Evolutionary conservation across 2,888 invertebrate genomes (phyloP).

Genomic region (Dynastes hyllus): DNA sequence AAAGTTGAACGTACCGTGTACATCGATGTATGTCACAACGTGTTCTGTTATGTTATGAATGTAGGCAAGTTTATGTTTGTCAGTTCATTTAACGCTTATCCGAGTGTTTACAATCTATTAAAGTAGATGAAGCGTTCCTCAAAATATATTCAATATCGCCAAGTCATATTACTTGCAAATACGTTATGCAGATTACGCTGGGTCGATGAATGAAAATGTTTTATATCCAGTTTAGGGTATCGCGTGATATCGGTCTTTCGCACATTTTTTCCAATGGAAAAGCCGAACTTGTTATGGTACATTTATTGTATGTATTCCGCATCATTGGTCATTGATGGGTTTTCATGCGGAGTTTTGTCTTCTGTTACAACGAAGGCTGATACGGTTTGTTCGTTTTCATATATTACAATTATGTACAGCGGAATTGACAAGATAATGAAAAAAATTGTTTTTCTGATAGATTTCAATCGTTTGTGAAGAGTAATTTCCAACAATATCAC

Average conservation of each 20-base stretch:
- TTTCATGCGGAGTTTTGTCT: conserved; percentile 13
- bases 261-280: conserved; percentile 20
- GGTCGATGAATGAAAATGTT: conserved; percentile 42
- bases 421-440: background rate
- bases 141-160: conserved; percentile 36
- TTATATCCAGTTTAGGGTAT: conserved; percentile 2
- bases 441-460: background rate
- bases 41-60: conserved; percentile 1
- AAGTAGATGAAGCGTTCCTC: conserved; percentile 36
- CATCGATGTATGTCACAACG: conserved; percentile 12
- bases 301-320: conserved; percentile 41
- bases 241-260: conserved; percentile 1
- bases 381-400: conserved; percentile 11
- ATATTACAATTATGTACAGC: background rate
- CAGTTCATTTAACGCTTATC: conserved; percentile 39
- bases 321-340: conserved; percentile 39
- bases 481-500: too few species aligned
- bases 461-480: too few species aligned
- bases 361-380: conserved; percentile 2
- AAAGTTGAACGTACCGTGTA: background rate
- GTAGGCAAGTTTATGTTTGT: conserved; percentile 34
- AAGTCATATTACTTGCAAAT: conserved; percentile 29
- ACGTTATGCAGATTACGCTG: conserved; percentile 42
- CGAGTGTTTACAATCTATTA: conserved; percentile 45
- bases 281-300: conserved; percentile 38